Evolutionary conservation across 2,113 vertebrate genomes (phyloP).

Genomic region (Cromileptes altivelis): DNA sequence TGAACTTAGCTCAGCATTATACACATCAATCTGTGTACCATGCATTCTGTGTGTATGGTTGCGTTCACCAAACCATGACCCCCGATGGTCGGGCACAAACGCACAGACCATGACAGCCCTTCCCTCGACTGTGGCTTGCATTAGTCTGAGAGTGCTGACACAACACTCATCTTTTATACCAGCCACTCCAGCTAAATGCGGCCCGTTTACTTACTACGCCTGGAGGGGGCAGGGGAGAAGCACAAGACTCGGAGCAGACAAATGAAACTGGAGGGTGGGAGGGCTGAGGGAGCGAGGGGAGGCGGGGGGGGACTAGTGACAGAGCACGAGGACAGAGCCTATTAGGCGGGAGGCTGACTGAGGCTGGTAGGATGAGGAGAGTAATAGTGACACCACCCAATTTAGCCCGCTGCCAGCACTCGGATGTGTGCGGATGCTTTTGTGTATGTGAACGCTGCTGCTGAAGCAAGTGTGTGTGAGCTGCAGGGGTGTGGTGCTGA

Average conservation of each 20-base stretch:
- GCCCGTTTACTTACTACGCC: slow-evolving; percentile 29
- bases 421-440: slow-evolving; percentile 18
- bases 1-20: no score
- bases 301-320: slow-evolving; percentile 20
- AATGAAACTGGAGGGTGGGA: slow-evolving; percentile 33
- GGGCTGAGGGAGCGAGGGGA: not conserved
- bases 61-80: no score
- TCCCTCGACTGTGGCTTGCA: not conserved
- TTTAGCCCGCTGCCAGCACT: slow-evolving; percentile 36
- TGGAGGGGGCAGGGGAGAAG: not conserved
- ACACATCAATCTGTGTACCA: no score
- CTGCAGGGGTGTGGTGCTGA: slow-evolving; percentile 65
- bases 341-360: slow-evolving; percentile 16
- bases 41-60: no score
- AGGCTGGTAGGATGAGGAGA: slow-evolving; percentile 34
- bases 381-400: slow-evolving; percentile 57
- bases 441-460: slow-evolving; percentile 14
- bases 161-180: slow-evolving; percentile 20
- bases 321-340: slow-evolving; percentile 14
- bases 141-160: slow-evolving; percentile 37
- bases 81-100: no score
- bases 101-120: no score
- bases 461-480: slow-evolving; percentile 26
- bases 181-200: slow-evolving; percentile 31
- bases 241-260: slow-evolving; percentile 25